Conservation (phyloP, 2,113 vertebrate genomes). For the Hyla sarda region DNA sequence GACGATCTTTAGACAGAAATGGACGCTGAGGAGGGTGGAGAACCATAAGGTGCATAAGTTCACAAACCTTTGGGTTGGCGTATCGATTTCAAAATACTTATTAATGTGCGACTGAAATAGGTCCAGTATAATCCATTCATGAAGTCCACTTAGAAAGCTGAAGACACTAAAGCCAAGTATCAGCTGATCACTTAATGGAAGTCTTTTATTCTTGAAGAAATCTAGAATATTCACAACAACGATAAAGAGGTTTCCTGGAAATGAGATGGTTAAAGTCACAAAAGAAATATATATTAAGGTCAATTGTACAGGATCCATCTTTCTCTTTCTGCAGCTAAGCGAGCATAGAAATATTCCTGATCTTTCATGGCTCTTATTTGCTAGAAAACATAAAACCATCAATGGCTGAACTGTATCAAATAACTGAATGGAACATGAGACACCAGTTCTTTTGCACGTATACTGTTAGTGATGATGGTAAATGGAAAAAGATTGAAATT, state of each 20-base stretch:
- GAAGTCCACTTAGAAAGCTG: background rate
- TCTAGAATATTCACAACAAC: background rate
- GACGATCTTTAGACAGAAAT: background rate
- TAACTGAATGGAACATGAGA: no score
- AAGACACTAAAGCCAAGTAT: background rate
- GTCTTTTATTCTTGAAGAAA: background rate
- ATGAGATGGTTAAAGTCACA: background rate
- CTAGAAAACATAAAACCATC: background rate
- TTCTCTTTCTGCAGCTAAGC: background rate
- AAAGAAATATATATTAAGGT: background rate
- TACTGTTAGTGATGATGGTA: no score
- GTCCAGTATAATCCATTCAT: background rate
- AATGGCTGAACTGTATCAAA: no score
- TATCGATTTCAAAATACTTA: no score
- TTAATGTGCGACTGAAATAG: background rate
- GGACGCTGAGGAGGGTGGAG: no score
- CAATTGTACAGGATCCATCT: background rate
- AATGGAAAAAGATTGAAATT: no score
- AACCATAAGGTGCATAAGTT: no score
- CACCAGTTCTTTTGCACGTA: no score
- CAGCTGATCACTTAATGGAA: constrained; percentile 1
- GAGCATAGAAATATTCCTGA: background rate
- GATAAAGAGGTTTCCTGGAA: constrained; percentile 11
- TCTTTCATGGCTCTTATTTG: background rate
- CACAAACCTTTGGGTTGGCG: background rate